Evolutionary conservation across 2,797 vertebrate species (phyloP).

Genomic region (Schizopygopsis pylzovi): DNA sequence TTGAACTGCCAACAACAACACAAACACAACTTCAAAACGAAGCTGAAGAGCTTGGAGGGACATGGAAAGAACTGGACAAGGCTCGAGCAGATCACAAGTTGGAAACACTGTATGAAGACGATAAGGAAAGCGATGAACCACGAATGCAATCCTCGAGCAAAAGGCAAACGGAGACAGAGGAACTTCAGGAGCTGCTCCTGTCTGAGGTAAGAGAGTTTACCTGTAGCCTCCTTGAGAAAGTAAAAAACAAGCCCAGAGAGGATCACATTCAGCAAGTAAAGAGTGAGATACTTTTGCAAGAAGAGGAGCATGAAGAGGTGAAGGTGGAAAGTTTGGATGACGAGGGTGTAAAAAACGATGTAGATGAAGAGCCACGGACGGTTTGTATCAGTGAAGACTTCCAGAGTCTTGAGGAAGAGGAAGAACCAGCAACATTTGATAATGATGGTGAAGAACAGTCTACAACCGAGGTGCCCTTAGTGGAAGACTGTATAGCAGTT

Average conservation of each 20-base stretch:
- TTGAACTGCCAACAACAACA: neutral
- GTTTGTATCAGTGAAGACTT: neutral
- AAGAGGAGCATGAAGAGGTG: neutral
- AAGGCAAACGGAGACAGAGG: neutral
- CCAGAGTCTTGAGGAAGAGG: constrained; percentile 27
- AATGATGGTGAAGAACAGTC: neutral
- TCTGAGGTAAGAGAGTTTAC: constrained; percentile 24
- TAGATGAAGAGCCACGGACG: neutral
- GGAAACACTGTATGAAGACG: constrained; percentile 15
- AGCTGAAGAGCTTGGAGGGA: neutral
- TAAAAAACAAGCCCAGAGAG: neutral
- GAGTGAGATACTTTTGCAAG: neutral
- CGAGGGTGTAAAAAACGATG: neutral
- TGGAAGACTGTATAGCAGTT: constrained; percentile 28
- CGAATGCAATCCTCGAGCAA: neutral
- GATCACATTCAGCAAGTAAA: constrained; percentile 1
- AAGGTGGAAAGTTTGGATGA: neutral
- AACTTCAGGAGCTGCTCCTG: neutral
- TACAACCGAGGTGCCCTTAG: constrained; percentile 10
- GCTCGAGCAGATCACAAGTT: neutral
- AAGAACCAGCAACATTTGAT: neutral
- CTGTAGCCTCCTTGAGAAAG: neutral
- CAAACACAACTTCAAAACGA: neutral
- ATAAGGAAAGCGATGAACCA: constrained; percentile 42
- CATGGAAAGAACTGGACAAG: neutral